Evolutionary conservation across 1,140 invertebrate genomes (phyloP).

Genomic region (Idris sp.): DNA sequence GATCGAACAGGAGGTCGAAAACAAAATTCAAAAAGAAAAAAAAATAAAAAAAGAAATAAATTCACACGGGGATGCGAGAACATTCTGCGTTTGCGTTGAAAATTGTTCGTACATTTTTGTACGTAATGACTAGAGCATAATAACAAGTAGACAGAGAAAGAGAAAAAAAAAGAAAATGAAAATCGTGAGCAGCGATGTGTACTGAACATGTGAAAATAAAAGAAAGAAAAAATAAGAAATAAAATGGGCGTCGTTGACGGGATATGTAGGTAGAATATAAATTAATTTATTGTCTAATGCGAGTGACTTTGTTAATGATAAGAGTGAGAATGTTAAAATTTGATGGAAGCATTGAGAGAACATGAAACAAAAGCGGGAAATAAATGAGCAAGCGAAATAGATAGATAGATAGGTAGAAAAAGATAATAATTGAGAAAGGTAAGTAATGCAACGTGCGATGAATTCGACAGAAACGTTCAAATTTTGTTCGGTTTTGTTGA

Average conservation of each 20-base stretch:
- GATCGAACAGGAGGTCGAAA: neutral
- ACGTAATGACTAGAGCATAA: constrained; percentile 10
- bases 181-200: constrained; percentile 29
- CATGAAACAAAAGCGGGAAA: neutral
- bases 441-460: constrained; percentile 31
- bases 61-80: constrained; percentile 9
- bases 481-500: constrained; percentile 7
- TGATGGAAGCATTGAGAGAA: constrained; percentile 13
- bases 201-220: constrained; percentile 7
- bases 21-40: too few species aligned
- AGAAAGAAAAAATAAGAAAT: too few species aligned
- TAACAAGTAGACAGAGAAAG: neutral
- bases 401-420: constrained; percentile 37
- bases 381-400: constrained; percentile 9
- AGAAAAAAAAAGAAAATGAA: constrained; percentile 2
- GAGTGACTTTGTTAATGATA: constrained; percentile 51
- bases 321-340: constrained; percentile 44
- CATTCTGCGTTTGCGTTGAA: constrained; percentile 5
- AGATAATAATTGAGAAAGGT: constrained; percentile 37
- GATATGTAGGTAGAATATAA: constrained; percentile 69
- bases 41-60: too few species aligned
- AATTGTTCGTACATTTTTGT: constrained; percentile 10
- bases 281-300: constrained; percentile 72
- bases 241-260: constrained; percentile 64
- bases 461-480: constrained; percentile 43